Percentiles rank a stretch among this genome's conserved stretches.
Conservation (phyloP, 2,113 vertebrate species). For the Notothenia coriiceps region DNA sequence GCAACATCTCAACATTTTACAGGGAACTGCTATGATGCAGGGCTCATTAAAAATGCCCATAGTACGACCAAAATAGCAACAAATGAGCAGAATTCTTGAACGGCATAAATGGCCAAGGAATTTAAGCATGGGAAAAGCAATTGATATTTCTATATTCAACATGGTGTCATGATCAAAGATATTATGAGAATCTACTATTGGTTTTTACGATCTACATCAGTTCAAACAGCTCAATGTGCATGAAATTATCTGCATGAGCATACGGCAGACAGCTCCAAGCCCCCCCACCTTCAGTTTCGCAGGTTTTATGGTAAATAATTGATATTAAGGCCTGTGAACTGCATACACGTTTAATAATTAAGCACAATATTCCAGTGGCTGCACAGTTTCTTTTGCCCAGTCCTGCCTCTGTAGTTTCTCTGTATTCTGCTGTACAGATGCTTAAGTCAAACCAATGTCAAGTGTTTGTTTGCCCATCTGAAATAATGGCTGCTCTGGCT, state of each 20-base stretch:
- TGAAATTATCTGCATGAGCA: constrained; percentile 17
- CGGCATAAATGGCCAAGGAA: background rate
- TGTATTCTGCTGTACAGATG: constrained; percentile 78
- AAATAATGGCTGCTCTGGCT: constrained; percentile 80
- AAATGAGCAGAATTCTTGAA: constrained; percentile 38
- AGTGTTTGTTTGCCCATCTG: constrained; percentile 83
- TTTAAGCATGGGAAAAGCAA: background rate
- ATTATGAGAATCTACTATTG: background rate
- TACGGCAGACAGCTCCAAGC: constrained; percentile 41
- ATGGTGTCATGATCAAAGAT: constrained; percentile 11
- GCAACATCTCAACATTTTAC: constrained; percentile 12
- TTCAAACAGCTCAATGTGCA: constrained; percentile 17
- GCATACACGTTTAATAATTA: constrained; percentile 76
- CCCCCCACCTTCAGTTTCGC: constrained; percentile 59
- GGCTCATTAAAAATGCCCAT: constrained; percentile 69
- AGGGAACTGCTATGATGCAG: constrained; percentile 22
- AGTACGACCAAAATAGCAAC: constrained; percentile 51
- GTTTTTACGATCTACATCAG: constrained; percentile 9
- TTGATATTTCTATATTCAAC: constrained; percentile 11
- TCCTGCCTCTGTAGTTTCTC: constrained; percentile 53
- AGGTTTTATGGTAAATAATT: constrained; percentile 79
- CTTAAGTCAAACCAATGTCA: constrained; percentile 81
- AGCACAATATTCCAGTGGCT: constrained; percentile 66
- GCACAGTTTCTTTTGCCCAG: constrained; percentile 39
- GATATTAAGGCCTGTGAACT: constrained; percentile 69